A percentile compares a stretch with the other conserved stretches of the same genome.
phyloP scores from a whole-genome alignment of 2,797 vertebrate genomes.

The Euphonia xanthogaster region DNA sequence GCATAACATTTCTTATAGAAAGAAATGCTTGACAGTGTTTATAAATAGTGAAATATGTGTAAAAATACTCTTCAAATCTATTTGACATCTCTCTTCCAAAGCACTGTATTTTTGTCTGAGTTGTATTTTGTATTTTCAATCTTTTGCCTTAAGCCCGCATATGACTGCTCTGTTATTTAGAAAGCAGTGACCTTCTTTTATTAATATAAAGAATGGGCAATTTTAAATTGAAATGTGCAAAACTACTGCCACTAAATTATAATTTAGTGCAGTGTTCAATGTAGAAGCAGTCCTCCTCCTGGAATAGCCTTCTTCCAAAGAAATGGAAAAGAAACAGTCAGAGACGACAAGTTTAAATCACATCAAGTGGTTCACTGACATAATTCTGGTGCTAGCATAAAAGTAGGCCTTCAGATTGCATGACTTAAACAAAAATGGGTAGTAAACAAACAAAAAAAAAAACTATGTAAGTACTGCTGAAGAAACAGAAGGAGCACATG shows the following conservation, averaged over 20 bases:
- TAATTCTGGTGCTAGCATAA: neutral
- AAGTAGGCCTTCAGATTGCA: neutral
- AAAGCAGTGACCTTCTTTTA: conserved; percentile 2
- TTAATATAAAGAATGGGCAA: neutral
- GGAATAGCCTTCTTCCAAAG: neutral
- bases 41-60: conserved; percentile 30
- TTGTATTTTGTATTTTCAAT: neutral
- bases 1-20: neutral
- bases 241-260: neutral
- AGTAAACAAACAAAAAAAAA: conserved; percentile 22
- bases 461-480: neutral
- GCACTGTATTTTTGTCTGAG: neutral
- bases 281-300: neutral
- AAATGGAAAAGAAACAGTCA: neutral
- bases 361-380: neutral
- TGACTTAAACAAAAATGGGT: neutral
- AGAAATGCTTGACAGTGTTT: neutral
- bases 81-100: conserved; percentile 6
- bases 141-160: neutral
- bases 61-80: conserved; percentile 26
- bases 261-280: neutral
- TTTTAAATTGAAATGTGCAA: conserved; percentile 18
- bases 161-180: conserved; percentile 13
- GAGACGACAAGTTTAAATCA: neutral
- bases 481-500: neutral